Base-by-base conservation (phyloP, 92 coral and sea anemone genomes). In the Actinostola sp. region DNA sequence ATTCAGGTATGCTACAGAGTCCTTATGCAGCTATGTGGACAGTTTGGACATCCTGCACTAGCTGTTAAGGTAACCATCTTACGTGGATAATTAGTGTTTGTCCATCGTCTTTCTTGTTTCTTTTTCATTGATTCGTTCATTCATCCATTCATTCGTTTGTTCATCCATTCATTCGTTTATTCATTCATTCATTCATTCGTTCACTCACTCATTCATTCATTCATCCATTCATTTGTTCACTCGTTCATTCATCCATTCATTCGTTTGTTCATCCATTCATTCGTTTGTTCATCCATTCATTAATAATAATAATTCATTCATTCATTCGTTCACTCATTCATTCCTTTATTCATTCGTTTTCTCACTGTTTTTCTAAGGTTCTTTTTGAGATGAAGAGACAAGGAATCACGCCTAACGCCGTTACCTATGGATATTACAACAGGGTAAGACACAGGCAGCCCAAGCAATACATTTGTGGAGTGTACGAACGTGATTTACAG, bases 21-120 rank as follows among this genome's bases (percentile, higher is more conserved):
- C 64, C 61, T 94, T 14, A 94, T 94, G 97, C 92, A 88, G 58
- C 87, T 94, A 16, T 94, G 98, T 78, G 98, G 98, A 0, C 97
- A 94, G 78, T 91, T 84, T 58, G 98, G 96, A 8, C 97, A 91
- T 27, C 98, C 98, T 0, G 97, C 98, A 10, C 76, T 94, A 13
- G 98, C 98, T 13, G 98, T 94, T 2, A 94, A 94, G 97, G 98
- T 94, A 73, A 1, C 14, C n/a, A 11, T n/a, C 3, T 57, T 57
- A 27, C n/a, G n/a, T n/a, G n/a, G n/a, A n/a, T n/a, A n/a, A n/a
- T n/a, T n/a, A n/a, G n/a, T n/a, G n/a, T n/a, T n/a, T n/a, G n/a
- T n/a, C n/a, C n/a, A n/a, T n/a, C n/a, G n/a, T n/a, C n/a, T n/a
- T n/a, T n/a, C n/a, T n/a, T n/a, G n/a, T n/a, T n/a, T n/a, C n/a